These are phyloP conservation scores for Elysia crispata DNA, from an alignment of 2,888 invertebrate genomes.

Conservation along the genomic window DNA sequence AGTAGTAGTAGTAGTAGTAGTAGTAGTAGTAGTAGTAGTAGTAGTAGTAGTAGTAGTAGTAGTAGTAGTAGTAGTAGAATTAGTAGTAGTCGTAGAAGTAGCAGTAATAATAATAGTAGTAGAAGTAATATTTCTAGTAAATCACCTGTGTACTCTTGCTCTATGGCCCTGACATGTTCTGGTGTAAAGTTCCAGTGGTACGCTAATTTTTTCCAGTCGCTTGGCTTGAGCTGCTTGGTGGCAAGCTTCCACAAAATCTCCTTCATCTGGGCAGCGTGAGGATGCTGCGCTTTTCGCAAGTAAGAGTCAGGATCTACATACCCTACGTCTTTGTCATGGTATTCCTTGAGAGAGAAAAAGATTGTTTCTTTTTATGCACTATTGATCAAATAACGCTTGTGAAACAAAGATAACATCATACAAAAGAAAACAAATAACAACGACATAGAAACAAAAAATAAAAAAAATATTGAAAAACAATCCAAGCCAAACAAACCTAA, in stretches of 20 bases:
- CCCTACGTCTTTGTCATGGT: conserved; percentile 69
- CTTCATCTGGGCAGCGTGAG: conserved; percentile 71
- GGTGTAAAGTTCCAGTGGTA: conserved; percentile 84
- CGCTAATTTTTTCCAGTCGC: conserved; percentile 84
- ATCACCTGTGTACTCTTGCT: conserved; percentile 84
- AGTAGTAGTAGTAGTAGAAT: no score
- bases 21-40: not conserved
- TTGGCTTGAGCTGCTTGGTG: conserved; percentile 80
- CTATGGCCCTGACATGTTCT: conserved; percentile 84
- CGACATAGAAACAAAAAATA: no score
- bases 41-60: not conserved
- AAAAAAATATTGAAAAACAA: no score
- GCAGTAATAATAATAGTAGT: not conserved
- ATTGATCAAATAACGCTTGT: no score
- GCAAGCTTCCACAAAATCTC: conserved; percentile 77
- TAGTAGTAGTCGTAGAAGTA: no score
- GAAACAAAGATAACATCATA: no score
- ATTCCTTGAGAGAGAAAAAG: conserved; percentile 58
- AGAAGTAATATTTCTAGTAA: not conserved
- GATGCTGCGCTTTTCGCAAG: conserved; percentile 67
- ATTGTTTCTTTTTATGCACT: no score
- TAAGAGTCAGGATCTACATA: conserved; percentile 68
- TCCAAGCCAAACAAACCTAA: no score
- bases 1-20: not conserved
- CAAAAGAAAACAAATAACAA: no score